Base-by-base conservation (phyloP, 2,797 vertebrate genomes). In the Hippocampus kuda region DNA sequence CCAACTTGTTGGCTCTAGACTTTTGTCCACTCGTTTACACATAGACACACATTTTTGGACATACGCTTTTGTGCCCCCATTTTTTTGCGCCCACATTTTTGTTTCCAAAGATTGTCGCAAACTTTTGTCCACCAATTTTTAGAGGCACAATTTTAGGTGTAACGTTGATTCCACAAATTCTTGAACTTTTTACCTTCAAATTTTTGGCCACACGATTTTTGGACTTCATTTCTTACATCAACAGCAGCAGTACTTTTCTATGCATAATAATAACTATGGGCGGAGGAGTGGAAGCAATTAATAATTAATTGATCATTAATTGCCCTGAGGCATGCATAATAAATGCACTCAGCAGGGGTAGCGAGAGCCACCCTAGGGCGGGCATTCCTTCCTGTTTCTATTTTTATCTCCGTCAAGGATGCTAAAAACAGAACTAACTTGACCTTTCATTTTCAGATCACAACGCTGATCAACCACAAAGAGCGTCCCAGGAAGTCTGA, bases 391-490 rank as follows among this genome's bases (percentile, higher is more conserved):
- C 12, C 22, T 18, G 5, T 49, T 66, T 49, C 24, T 26, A 49
- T 66, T 66, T 27, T 46, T 49, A 46, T 30, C 59, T 60, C 59
- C 30, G 30, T 16, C 27, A 34, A 38, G 59, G 27, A 8, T 20
- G 8, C 20, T 1, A 9, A 10, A 57, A 13, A 27, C 6, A 18
- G 6, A 6, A n/a, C 27, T 34, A 30, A 53, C 41, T 12, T n/a
- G 22, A 41, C 24, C 15, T 18, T 34, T 34, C 2, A 3, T 20
- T 20, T 34, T 34, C 59, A 99, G 97, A 99, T 99, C 81, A 99
- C 96, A 65, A 99, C 95, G 10, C 93, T 99, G 78, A 97, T 99
- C 86, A 99, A 98, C 87, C 95, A 99, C 74, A 99, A 98, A 88
- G 95, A 98, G 85, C 96, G 95, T 86, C 94, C 93, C 75, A 98